Conservation (phyloP, 2,113 vertebrate species). For the Argyrosomus japonicus region DNA sequence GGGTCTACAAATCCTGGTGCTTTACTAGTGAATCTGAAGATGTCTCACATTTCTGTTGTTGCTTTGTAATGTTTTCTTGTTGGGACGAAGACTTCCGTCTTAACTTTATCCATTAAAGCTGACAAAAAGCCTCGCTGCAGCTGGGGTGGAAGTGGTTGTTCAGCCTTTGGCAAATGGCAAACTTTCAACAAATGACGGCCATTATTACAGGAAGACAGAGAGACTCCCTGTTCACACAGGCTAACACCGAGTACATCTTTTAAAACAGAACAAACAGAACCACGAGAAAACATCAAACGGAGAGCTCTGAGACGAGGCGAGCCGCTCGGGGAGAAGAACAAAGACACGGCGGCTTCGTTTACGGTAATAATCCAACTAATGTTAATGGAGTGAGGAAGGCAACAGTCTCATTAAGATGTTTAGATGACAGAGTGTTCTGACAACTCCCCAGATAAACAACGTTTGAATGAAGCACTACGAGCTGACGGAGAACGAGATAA, state of each 20-base stretch:
- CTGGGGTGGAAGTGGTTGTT: not conserved
- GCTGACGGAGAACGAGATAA: not conserved
- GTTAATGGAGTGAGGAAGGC: constrained; percentile 7
- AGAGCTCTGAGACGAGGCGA: not conserved
- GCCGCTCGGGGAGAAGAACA: not conserved
- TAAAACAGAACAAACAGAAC: not conserved
- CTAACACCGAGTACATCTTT: not conserved
- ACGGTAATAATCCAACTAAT: not conserved
- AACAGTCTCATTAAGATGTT: constrained; percentile 10
- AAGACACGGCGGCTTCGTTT: not conserved
- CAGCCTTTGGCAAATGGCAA: not conserved
- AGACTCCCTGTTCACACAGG: not conserved
- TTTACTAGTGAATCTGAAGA: no score
- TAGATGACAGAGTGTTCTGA: not conserved
- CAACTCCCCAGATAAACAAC: not conserved
- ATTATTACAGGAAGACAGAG: not conserved
- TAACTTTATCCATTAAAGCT: not conserved
- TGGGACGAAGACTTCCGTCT: not conserved
- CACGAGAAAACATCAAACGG: not conserved
- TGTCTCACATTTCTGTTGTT: no score
- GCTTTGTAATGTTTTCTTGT: no score
- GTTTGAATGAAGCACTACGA: not conserved
- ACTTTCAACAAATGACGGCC: constrained; percentile 2
- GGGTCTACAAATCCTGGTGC: no score
- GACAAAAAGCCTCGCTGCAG: not conserved